phyloP scores from a whole-genome alignment of 2,797 vertebrate genomes.

The Spinibarbus caldwelli region DNA sequence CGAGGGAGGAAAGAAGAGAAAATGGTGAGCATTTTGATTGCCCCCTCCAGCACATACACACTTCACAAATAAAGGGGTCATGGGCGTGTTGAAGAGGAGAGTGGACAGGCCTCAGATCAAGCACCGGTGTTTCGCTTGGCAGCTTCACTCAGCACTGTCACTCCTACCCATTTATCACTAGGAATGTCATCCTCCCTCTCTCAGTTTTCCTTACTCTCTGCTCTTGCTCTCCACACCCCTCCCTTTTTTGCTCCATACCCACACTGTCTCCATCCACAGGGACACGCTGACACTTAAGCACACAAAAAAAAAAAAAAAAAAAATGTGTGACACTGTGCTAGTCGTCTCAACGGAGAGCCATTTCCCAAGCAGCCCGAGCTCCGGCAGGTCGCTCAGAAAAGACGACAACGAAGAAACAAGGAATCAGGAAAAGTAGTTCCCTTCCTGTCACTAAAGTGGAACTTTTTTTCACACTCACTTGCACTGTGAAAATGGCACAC shows the following conservation, averaged over 20 bases:
- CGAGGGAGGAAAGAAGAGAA: background rate
- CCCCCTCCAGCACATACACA: slow-evolving; percentile 19
- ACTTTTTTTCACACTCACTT: slow-evolving; percentile 38
- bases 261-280: slow-evolving; percentile 48
- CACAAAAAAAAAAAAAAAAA: too few relatives aligned
- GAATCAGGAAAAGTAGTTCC: slow-evolving; percentile 35
- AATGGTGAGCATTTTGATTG: slow-evolving; percentile 22
- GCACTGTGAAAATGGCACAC: slow-evolving; percentile 33
- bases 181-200: slow-evolving; percentile 46
- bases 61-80: slow-evolving; percentile 42
- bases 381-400: slow-evolving; percentile 37
- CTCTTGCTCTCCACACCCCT: background rate
- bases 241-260: slow-evolving; percentile 29
- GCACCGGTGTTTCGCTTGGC: slow-evolving; percentile 43
- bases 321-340: slow-evolving; percentile 42
- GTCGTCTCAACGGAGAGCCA: slow-evolving; percentile 40
- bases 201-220: slow-evolving; percentile 10
- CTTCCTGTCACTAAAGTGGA: slow-evolving; percentile 42
- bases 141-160: slow-evolving; percentile 58
- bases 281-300: slow-evolving; percentile 43
- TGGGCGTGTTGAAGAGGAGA: slow-evolving; percentile 1
- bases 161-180: slow-evolving; percentile 61
- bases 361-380: slow-evolving; percentile 35
- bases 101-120: slow-evolving; percentile 46
- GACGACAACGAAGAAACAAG: slow-evolving; percentile 33